Evolutionary conservation across 2,113 vertebrate genomes (phyloP), one percentile per base, ranked within the genome.

Genomic region (Lepus americanus): DNA sequence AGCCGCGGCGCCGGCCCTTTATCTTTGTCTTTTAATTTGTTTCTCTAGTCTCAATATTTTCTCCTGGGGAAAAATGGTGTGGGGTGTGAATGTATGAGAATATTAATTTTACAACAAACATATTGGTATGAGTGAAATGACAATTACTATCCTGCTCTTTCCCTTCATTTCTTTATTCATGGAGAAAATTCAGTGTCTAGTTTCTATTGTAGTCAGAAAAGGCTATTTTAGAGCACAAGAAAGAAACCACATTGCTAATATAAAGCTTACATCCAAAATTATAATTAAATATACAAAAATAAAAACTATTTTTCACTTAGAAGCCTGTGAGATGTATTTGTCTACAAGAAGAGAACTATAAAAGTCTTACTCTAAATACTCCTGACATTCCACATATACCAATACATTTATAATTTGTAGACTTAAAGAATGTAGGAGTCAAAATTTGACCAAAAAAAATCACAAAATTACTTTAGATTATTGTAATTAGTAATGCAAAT

Each of bases 81-180:
- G 55, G 12, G 55, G 29, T 36, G 17, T 83, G 36, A 29, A 9
- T 78, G 2, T 23, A 33, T 59, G 25, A 66, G 9, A 61, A 77
- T 66, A 74, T 76, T 63, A 69, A 63, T 85, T 82, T 85, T 88
- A 78, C n/a, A 39, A 36, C 36, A 89, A 89, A 85, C 77, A 74
- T 55, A n/a, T 51, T 64, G 11, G 1, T 53, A 2, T 23, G 36
- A 19, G 14, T 3, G 16, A 16, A 59, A 33, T 53, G 13, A 9
- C 17, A 74, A 4, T 70, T 55, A 78, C 53, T 14, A 12, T 11
- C 72, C 19, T 44, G 3, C 33, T 51, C 20, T 49, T 19, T 69
- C 3, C 6, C 78, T 72, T 92, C 14, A 81, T 59, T 80, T 49
- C 55, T 31, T 78, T 53, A 25, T 81, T 94, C 31, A 36, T 31